A percentile compares a stretch with the other conserved stretches of the same genome.
Conservation (phyloP, 2,888 invertebrate species). For the Synanthedon tipuliformis region DNA sequence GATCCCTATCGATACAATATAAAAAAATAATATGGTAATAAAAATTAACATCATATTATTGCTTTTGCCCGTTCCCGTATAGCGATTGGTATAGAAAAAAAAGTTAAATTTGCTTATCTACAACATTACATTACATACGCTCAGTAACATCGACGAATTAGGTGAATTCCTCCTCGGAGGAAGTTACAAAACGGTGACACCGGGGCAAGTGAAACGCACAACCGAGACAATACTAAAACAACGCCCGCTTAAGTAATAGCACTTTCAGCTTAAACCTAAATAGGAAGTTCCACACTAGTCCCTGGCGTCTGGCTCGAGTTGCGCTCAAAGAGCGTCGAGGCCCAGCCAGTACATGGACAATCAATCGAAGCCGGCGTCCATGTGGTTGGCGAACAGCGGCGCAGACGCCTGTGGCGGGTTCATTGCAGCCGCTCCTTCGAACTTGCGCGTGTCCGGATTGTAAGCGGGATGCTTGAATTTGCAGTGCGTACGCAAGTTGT, state of each 20-base stretch:
- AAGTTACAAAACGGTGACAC: conserved; percentile 51
- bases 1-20: conserved; percentile 63
- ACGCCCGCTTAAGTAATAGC: conserved; percentile 66
- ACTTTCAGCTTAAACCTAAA: conserved; percentile 63
- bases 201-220: conserved; percentile 67
- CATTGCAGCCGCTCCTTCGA: conserved; percentile 77
- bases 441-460: conserved; percentile 89
- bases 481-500: conserved; percentile 92
- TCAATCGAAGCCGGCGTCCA: conserved; percentile 70
- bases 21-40: conserved; percentile 70
- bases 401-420: conserved; percentile 64
- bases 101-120: conserved; percentile 56
- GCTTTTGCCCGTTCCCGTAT: conserved; percentile 72
- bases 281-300: conserved; percentile 45
- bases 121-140: conserved; percentile 35
- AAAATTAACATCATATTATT: conserved; percentile 70
- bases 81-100: conserved; percentile 68
- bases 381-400: conserved; percentile 69
- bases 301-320: conserved; percentile 18
- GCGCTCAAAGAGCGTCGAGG: conserved; percentile 52
- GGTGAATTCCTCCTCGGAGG: conserved; percentile 42
- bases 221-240: conserved; percentile 66
- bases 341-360: conserved; percentile 57
- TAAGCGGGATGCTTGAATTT: conserved; percentile 92
- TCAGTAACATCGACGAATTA: conserved; percentile 49